Base-by-base conservation (phyloP, 2,113 vertebrate species). In the Scatophagus argus region DNA sequence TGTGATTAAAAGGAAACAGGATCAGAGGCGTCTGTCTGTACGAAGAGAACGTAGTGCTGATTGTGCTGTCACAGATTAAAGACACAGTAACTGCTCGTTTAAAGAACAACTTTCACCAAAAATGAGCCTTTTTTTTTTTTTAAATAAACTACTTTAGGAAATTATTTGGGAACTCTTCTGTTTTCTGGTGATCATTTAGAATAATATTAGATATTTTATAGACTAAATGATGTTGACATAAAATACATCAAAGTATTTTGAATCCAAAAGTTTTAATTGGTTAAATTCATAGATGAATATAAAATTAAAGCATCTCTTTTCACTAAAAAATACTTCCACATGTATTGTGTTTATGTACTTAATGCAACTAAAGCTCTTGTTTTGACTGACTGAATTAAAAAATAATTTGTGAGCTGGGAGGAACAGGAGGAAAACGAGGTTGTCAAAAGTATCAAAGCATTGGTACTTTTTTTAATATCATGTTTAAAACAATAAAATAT, bases 1-100 rank as follows among this genome's bases (percentile, higher is more conserved):
- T 69, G 67, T 82, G 60, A 58, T 75, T 81, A 66, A 44, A 74
- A 36, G 38, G 51, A 66, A 51, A 44, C 34, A 29, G 1, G 1
- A 58, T 34, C 44, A n/a, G 32, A 17, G 8, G 27, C 17, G 5
- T 16, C 2, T 3, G 17, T n/a, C 49, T 8, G 13, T 3, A 55
- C 2, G 7, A 1, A 54, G 8, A 34, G 41, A 44, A 46, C 16
- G 17, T 2, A 7, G 34, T 21, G 6, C 5, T 27, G 2, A 51
- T 0, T 8, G 17, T 21, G 41, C 23, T n/a, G 2, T 31, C 25
- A 21, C 17, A 17, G 16, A 73, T 41, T n/a, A 47, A 71, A 56
- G n/a, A n/a, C n/a, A n/a, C n/a, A n/a, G n/a, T n/a, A n/a, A n/a
- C n/a, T n/a, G n/a, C n/a, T n/a, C n/a, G n/a, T n/a, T n/a, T n/a